Conservation (phyloP, 2,113 vertebrate species). For the Phainopepla nitens region DNA sequence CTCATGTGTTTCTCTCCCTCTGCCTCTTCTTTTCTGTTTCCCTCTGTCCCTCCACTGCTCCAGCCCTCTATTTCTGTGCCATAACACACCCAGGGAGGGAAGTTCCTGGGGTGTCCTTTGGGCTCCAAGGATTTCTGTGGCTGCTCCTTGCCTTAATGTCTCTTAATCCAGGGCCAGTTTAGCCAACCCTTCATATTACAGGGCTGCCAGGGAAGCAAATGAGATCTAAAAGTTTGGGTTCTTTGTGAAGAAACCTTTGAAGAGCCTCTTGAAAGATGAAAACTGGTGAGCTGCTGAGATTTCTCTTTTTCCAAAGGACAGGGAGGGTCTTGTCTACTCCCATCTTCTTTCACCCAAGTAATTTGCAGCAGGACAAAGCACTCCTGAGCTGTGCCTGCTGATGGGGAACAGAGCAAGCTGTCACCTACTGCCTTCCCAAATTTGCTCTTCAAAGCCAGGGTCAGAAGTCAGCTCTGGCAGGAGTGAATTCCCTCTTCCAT, state of each 20-base stretch:
- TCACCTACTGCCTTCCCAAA: not conserved
- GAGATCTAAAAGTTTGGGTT: slow-evolving; percentile 27
- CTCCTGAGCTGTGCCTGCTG: not conserved
- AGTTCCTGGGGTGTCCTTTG: not conserved
- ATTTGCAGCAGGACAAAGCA: slow-evolving; percentile 16
- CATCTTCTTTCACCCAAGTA: not conserved
- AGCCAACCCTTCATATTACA: not conserved
- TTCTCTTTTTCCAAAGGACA: not conserved
- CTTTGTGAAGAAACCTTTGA: slow-evolving; percentile 48
- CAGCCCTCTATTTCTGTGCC: not conserved
- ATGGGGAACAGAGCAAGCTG: not conserved
- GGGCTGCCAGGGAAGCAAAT: not conserved
- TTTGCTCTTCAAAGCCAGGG: not conserved
- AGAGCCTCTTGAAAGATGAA: slow-evolving; percentile 22
- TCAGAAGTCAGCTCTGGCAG: not conserved
- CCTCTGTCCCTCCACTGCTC: not conserved
- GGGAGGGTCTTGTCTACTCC: not conserved
- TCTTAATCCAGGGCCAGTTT: not conserved
- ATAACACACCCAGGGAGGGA: not conserved
- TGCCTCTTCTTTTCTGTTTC: not conserved
- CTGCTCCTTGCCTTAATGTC: not conserved
- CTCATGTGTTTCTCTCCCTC: not conserved
- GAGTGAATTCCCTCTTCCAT: not conserved
- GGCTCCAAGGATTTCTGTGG: not conserved
- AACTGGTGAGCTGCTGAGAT: not conserved